Conservation (phyloP, 2,113 vertebrate species). For the Taxidea taxus region DNA sequence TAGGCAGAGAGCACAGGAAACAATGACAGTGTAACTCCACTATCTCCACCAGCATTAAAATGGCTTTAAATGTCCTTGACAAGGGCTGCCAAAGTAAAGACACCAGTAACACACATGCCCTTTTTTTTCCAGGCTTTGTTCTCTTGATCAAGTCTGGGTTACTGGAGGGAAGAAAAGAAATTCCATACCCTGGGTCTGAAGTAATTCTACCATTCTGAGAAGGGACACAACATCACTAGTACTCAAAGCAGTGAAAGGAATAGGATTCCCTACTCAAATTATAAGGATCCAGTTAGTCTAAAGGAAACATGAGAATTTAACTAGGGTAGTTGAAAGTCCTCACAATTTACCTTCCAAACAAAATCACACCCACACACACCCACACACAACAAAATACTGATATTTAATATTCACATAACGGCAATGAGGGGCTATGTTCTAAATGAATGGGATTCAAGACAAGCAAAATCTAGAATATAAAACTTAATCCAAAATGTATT, state of each 20-base stretch:
- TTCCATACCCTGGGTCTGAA: constrained; percentile 33
- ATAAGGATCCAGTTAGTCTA: neutral
- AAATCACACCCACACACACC: neutral
- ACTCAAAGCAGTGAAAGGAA: neutral
- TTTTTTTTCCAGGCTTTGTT: neutral
- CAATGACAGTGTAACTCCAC: neutral
- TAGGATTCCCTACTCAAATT: neutral
- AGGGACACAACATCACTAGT: neutral
- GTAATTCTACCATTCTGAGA: constrained; percentile 49
- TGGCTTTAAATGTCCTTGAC: neutral
- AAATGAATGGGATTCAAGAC: neutral
- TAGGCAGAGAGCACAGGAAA: neutral
- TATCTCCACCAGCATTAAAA: neutral
- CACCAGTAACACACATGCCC: neutral
- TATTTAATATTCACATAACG: neutral
- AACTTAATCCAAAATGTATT: neutral
- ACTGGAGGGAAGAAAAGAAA: constrained; percentile 38
- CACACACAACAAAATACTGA: neutral
- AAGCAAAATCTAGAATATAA: neutral
- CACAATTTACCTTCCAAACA: neutral
- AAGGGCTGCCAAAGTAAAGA: neutral
- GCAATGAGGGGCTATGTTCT: neutral
- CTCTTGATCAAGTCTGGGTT: neutral
- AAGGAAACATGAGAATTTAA: neutral
- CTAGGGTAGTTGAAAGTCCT: neutral